These are phyloP conservation scores for Geophilus truncorum DNA, from an alignment of 2,888 invertebrate species.

Conservation along the genomic window DNA sequence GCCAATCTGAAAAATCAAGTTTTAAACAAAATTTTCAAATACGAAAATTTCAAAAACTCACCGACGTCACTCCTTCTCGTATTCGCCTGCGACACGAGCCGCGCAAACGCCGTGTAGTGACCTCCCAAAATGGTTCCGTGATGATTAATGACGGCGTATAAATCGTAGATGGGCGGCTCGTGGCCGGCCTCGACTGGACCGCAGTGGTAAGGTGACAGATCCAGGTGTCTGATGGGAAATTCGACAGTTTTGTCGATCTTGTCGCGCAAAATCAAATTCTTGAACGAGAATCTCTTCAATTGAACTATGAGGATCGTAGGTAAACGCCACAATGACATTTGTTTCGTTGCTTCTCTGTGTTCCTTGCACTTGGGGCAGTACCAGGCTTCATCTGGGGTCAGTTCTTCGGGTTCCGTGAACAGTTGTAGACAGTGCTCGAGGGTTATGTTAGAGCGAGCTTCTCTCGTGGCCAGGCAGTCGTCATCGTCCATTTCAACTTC, in stretches of 20 bases:
- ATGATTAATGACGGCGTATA: conserved; percentile 54
- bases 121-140: conserved; percentile 52
- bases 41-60: conserved; percentile 40
- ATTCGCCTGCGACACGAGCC: conserved; percentile 46
- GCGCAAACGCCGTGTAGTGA: conserved; percentile 53
- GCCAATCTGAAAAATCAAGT: conserved; percentile 43
- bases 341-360: conserved; percentile 47
- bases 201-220: conserved; percentile 47
- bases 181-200: conserved; percentile 40
- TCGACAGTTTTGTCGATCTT: conserved; percentile 44
- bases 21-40: neutral
- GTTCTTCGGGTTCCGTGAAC: conserved; percentile 53
- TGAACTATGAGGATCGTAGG: conserved; percentile 48
- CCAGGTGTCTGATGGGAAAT: conserved; percentile 46
- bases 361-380: conserved; percentile 43
- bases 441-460: conserved; percentile 43
- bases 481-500: neutral
- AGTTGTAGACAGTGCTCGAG: conserved; percentile 49
- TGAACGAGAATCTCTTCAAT: conserved; percentile 48
- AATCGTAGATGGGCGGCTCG: conserved; percentile 49
- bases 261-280: conserved; percentile 42
- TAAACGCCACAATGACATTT: conserved; percentile 46
- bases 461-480: too few species aligned
- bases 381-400: conserved; percentile 53
- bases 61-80: conserved; percentile 49